phyloP scores from a whole-genome alignment of 2,797 vertebrate species.

The Salarias fasciatus region DNA sequence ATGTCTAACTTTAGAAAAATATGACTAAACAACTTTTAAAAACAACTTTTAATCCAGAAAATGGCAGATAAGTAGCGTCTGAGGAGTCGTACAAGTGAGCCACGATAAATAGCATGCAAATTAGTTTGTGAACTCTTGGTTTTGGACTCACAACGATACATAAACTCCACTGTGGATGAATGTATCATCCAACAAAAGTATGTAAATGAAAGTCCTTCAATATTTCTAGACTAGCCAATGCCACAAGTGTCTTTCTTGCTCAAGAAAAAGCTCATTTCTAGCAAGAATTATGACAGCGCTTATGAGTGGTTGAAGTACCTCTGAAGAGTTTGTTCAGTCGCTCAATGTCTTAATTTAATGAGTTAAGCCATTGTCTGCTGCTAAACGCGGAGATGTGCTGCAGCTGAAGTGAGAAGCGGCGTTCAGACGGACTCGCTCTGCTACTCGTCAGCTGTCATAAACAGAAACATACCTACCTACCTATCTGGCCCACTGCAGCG shows the following conservation, averaged over 20 bases:
- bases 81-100: no score
- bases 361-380: conserved; percentile 22
- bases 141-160: no score
- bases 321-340: conserved; percentile 1
- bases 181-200: background rate
- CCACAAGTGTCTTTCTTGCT: background rate
- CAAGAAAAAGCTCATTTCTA: background rate
- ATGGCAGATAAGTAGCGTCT: no score
- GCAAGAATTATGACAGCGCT: background rate
- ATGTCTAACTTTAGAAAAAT: no score
- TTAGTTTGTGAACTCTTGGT: no score
- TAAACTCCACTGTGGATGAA: no score
- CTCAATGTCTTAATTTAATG: conserved; percentile 12
- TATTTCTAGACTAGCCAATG: no score
- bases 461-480: background rate
- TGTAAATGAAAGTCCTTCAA: no score
- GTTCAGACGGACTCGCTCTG: conserved; percentile 36
- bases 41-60: no score
- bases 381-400: conserved; percentile 18
- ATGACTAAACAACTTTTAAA: no score
- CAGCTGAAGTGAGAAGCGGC: conserved; percentile 31
- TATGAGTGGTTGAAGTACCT: background rate
- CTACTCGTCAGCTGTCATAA: conserved; percentile 44
- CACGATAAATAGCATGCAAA: no score
- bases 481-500: background rate